phyloP scores from a whole-genome alignment of 1,140 invertebrate species.

The Lasioglossum albipes region DNA sequence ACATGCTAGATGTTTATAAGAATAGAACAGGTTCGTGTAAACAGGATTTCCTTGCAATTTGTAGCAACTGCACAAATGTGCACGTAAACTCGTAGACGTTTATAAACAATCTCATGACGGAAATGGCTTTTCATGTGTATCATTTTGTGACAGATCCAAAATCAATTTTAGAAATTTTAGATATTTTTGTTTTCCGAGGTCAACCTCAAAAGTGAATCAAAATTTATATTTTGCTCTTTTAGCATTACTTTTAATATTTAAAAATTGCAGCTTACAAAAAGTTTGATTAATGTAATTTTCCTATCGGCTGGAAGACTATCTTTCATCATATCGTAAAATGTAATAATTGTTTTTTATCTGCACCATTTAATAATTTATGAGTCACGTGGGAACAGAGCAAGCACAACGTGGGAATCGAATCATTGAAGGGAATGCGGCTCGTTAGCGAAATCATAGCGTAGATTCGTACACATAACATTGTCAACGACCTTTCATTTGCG shows the following conservation, averaged over 20 bases:
- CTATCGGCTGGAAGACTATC: neutral
- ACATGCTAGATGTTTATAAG: neutral
- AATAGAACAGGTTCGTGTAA: neutral
- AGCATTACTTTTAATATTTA: no score
- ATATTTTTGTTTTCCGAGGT: no score
- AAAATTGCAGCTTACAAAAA: no score
- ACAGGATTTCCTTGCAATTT: no score
- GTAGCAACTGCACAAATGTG: neutral
- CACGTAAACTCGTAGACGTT: neutral
- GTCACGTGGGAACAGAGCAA: neutral
- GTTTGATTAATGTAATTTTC: neutral
- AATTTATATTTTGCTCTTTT: no score
- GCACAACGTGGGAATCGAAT: neutral
- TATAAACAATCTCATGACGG: conserved; percentile 33
- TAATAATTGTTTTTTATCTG: no score
- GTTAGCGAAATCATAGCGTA: neutral
- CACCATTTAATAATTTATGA: neutral
- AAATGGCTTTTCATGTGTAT: neutral
- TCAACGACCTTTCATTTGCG: neutral
- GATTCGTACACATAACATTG: neutral
- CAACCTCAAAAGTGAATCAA: no score
- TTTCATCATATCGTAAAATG: neutral
- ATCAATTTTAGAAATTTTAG: no score
- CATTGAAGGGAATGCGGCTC: conserved; percentile 2
- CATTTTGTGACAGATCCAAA: neutral